Percentiles rank a stretch among this genome's conserved stretches.
phyloP scores from a whole-genome alignment of 2,797 vertebrate species.

The Lerista edwardsae region DNA sequence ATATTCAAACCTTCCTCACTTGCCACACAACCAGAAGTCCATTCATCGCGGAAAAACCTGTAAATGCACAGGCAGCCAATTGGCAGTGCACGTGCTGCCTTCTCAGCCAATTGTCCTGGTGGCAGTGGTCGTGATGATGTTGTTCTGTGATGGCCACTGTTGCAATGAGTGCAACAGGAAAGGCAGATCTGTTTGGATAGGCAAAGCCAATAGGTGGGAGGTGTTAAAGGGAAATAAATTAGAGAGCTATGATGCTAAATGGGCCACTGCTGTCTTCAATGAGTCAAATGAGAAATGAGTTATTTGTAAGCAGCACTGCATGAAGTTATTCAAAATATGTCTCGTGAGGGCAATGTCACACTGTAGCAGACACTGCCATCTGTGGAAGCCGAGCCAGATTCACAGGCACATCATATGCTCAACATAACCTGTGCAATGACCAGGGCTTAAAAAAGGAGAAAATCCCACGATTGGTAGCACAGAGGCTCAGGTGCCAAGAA shows the following conservation, averaged over 20 bases:
- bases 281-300: neutral
- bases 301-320: slow-evolving; percentile 15
- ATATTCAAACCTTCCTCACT: neutral
- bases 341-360: rapidly evolving
- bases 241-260: neutral
- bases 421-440: rapidly evolving
- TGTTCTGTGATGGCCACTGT: neutral
- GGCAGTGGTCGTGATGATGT: neutral
- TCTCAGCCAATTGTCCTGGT: neutral
- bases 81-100: neutral
- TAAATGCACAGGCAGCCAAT: neutral
- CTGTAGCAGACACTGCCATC: neutral
- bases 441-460: neutral
- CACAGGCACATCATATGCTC: neutral
- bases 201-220: neutral
- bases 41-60: neutral
- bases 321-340: slow-evolving; percentile 9
- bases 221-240: neutral
- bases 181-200: neutral
- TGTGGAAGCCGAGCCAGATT: neutral
- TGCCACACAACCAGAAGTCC: neutral
- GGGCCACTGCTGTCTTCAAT: slow-evolving; percentile 4
- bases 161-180: neutral
- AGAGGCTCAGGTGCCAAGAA: neutral
- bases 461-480: neutral